Conservation (phyloP, 2,797 vertebrate genomes). For the Amniataba percoides region DNA sequence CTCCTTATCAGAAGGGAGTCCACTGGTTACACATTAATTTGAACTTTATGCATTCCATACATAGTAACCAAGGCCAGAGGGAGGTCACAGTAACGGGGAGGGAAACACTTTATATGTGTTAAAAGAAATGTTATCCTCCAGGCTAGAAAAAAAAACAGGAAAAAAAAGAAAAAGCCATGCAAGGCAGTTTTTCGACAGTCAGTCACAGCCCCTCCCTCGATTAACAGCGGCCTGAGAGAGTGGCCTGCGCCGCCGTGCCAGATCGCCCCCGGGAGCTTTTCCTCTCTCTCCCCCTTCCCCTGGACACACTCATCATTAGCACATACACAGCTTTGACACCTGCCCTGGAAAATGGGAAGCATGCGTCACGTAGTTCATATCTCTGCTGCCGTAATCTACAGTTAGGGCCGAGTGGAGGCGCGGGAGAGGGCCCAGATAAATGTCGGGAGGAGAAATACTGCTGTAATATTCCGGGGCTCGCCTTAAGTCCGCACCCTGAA, state of each 20-base stretch:
- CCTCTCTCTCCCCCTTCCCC: constrained; percentile 46
- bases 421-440: constrained; percentile 58
- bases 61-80: constrained; percentile 10
- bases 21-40: constrained; percentile 52
- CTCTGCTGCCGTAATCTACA: constrained; percentile 66
- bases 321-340: constrained; percentile 77
- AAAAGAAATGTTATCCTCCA: constrained; percentile 11
- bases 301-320: constrained; percentile 74
- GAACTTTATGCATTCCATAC: neutral
- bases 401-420: constrained; percentile 52
- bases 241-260: constrained; percentile 40
- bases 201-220: constrained; percentile 36
- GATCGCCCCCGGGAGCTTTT: constrained; percentile 57
- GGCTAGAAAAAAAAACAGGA: constrained; percentile 1
- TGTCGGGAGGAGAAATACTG: constrained; percentile 74
- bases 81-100: constrained; percentile 24
- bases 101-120: constrained; percentile 14
- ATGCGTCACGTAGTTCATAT: constrained; percentile 74
- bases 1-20: constrained; percentile 33
- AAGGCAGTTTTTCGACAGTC: constrained; percentile 42
- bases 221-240: constrained; percentile 57
- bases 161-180: constrained; percentile 6
- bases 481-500: constrained; percentile 31
- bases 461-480: constrained; percentile 45
- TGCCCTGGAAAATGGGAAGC: constrained; percentile 70